phyloP scores from a whole-genome alignment of 30 jellyfish, hydroid and myxozoan genomes.

The Morbakka virulenta region DNA sequence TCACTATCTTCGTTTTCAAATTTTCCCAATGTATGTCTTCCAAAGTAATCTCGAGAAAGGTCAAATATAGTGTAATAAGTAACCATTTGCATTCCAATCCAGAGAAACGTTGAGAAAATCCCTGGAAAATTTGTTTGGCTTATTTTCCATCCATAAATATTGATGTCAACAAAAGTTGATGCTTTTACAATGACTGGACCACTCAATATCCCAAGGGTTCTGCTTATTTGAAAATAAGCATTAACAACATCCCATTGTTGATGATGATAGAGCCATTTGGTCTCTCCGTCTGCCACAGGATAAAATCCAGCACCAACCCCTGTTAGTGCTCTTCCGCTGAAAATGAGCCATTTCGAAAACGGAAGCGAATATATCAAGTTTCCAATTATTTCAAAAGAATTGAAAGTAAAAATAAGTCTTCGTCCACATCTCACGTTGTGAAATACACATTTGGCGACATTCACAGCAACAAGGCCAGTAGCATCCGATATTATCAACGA shows the following conservation, averaged over 20 bases:
- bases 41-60: too few relatives aligned
- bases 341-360: slow-evolving; percentile 11
- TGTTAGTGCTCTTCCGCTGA: slow-evolving; percentile 38
- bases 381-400: slow-evolving; percentile 49
- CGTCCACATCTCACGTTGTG: slow-evolving; percentile 24
- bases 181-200: slow-evolving; percentile 44
- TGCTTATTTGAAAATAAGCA: slow-evolving; percentile 39
- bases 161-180: slow-evolving; percentile 12
- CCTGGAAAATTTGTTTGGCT: slow-evolving; percentile 52
- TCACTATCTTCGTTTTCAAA: too few relatives aligned
- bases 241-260: slow-evolving; percentile 24
- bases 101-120: slow-evolving; percentile 27
- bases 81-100: slow-evolving; percentile 28
- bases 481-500: slow-evolving; percentile 34
- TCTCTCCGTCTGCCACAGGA: slow-evolving; percentile 51
- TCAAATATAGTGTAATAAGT: too few relatives aligned
- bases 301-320: slow-evolving; percentile 63
- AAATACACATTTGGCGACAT: slow-evolving; percentile 42
- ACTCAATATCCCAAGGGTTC: slow-evolving; percentile 42
- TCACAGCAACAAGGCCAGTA: slow-evolving; percentile 40
- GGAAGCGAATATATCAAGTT: slow-evolving; percentile 45
- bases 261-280: slow-evolving; percentile 18
- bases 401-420: slow-evolving; percentile 20
- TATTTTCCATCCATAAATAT: slow-evolving; percentile 29
- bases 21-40: too few relatives aligned